Percentiles rank a stretch among this genome's conserved stretches.
Evolutionary conservation across 1,140 invertebrate species (phyloP).

Genomic region (Papilio aristodemus): DNA sequence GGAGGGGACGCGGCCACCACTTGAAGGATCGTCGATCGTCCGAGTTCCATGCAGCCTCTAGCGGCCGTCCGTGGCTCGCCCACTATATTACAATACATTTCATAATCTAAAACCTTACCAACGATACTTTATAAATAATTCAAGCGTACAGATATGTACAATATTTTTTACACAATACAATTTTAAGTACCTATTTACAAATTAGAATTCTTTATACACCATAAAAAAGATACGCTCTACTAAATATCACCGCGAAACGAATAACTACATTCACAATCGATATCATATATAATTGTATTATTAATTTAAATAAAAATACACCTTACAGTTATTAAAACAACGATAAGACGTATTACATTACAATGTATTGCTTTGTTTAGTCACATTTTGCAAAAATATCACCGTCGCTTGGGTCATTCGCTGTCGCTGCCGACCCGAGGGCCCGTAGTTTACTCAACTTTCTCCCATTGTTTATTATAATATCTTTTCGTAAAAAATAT

Average conservation of each 20-base stretch:
- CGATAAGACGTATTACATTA: conserved; percentile 83
- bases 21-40: background rate
- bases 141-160: conserved; percentile 80
- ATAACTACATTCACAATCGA: conserved; percentile 79
- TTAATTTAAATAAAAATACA: conserved; percentile 74
- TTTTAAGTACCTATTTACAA: conserved; percentile 81
- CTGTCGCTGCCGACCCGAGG: conserved; percentile 40
- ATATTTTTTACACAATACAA: conserved; percentile 78
- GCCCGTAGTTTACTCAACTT: conserved; percentile 41
- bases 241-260: conserved; percentile 78
- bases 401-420: conserved; percentile 70
- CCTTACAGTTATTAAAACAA: conserved; percentile 73
- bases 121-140: conserved; percentile 73
- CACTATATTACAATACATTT: conserved; percentile 60
- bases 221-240: conserved; percentile 79
- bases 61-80: conserved; percentile 37
- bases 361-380: conserved; percentile 85
- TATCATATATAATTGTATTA: conserved; percentile 64
- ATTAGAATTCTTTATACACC: conserved; percentile 80
- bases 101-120: conserved; percentile 63
- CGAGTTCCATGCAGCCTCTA: conserved; percentile 9
- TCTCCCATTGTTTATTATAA: conserved; percentile 51
- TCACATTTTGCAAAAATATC: conserved; percentile 86
- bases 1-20: background rate
- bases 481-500: conserved; percentile 76